A percentile compares a stretch with the other conserved stretches of the same genome.
Evolutionary conservation across 2,113 vertebrate species (phyloP).

Genomic region (Elephas maximus): DNA sequence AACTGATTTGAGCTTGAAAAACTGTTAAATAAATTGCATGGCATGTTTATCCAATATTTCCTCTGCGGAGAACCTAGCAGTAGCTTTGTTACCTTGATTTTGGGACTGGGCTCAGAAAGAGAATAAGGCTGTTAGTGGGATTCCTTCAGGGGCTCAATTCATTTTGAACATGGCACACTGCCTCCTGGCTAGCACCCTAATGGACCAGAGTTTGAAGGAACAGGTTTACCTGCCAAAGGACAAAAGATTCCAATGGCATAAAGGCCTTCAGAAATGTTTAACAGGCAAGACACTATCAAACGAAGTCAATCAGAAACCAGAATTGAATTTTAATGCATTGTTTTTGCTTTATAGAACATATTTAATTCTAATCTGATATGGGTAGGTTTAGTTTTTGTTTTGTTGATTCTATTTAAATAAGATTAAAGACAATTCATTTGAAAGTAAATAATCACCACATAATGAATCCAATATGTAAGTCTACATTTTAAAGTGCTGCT

Average conservation of each 20-base stretch:
- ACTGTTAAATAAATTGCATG: slow-evolving; percentile 76
- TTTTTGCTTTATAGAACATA: background rate
- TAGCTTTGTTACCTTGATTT: slow-evolving; percentile 61
- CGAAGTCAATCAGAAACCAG: background rate
- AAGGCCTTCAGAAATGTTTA: background rate
- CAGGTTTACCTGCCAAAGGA: background rate
- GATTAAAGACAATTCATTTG: background rate
- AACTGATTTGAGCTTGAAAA: slow-evolving; percentile 75
- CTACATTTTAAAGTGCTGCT: background rate
- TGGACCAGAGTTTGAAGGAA: background rate
- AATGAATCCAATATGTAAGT: background rate
- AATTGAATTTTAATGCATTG: background rate
- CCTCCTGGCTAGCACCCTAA: background rate
- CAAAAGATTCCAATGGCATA: background rate
- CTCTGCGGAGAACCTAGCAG: slow-evolving; percentile 40
- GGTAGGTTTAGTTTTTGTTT: background rate
- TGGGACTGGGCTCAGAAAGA: background rate
- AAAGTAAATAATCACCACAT: background rate
- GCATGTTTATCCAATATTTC: slow-evolving; percentile 63
- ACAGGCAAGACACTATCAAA: background rate
- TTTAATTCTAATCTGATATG: background rate
- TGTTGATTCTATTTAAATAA: background rate
- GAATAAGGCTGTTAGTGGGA: background rate
- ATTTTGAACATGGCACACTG: background rate
- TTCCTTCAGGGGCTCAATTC: slow-evolving; percentile 55